Conservation (phyloP, 2,797 vertebrate species). For the Lepus oiostolus region DNA sequence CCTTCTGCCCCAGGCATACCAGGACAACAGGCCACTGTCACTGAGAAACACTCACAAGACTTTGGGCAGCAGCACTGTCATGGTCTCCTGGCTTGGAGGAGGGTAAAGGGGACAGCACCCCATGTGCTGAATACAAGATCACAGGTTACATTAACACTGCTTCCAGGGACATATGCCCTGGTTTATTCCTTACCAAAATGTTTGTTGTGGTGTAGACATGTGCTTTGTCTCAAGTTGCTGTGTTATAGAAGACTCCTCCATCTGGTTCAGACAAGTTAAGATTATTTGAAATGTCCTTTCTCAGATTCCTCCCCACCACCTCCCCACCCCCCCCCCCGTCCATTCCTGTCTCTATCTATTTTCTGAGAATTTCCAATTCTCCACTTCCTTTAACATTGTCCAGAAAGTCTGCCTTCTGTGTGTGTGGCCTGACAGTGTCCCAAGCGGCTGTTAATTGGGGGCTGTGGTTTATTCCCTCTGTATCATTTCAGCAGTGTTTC, state of each 20-base stretch:
- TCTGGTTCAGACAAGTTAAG: constrained; percentile 70
- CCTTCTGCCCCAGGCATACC: too few species aligned
- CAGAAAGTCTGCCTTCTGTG: constrained; percentile 83
- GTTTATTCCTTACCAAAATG: constrained; percentile 62
- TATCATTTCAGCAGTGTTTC: constrained; percentile 87
- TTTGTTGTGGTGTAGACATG: constrained; percentile 70
- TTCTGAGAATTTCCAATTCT: constrained; percentile 79
- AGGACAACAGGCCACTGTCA: neutral
- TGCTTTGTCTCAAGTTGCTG: constrained; percentile 74
- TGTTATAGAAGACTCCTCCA: constrained; percentile 52
- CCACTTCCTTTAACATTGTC: constrained; percentile 84
- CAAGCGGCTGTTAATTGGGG: constrained; percentile 84
- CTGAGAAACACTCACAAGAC: neutral
- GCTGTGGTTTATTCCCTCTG: constrained; percentile 86
- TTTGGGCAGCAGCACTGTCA: neutral
- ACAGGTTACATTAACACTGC: neutral
- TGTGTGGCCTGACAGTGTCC: constrained; percentile 87
- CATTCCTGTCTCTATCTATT: constrained; percentile 67
- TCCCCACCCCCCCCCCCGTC: neutral
- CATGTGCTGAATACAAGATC: neutral
- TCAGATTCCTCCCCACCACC: neutral
- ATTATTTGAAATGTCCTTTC: constrained; percentile 72
- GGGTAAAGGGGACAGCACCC: neutral
- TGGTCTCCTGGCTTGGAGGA: neutral
- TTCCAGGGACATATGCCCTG: neutral